Evolutionary conservation across 2,113 vertebrate species (phyloP).

Genomic region (Lepus timidus): DNA sequence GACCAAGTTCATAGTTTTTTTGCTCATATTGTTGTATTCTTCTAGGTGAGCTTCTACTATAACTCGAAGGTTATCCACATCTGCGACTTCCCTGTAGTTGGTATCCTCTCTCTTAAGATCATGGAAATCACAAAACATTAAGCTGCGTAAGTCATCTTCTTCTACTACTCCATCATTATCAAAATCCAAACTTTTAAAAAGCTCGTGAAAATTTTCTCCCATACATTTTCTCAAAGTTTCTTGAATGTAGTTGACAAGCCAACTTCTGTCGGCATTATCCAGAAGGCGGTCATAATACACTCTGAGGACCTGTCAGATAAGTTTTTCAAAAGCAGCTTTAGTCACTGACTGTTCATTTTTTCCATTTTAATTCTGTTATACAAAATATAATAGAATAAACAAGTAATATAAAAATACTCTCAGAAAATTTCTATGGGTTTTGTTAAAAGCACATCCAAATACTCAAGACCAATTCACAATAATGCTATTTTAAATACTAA

Average conservation of each 20-base stretch:
- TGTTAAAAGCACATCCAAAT: conserved; percentile 7
- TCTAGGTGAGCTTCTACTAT: conserved; percentile 93
- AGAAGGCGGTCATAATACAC: conserved; percentile 96
- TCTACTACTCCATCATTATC: conserved; percentile 90
- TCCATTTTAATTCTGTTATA: background rate
- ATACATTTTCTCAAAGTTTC: conserved; percentile 87
- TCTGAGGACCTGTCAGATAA: conserved; percentile 90
- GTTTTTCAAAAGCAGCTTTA: conserved; percentile 41
- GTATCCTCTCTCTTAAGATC: conserved; percentile 92
- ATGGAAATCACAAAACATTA: conserved; percentile 97
- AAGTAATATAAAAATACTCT: background rate
- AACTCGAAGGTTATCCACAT: conserved; percentile 88
- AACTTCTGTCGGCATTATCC: conserved; percentile 90
- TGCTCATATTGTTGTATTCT: conserved; percentile 94
- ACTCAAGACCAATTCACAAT: background rate
- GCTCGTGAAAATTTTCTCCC: conserved; percentile 91
- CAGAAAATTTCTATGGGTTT: background rate
- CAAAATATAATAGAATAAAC: background rate
- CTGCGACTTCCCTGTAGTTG: conserved; percentile 91
- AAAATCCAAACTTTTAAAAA: conserved; percentile 92
- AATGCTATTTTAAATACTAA: conserved; percentile 51
- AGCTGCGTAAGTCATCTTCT: conserved; percentile 94
- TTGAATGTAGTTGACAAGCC: conserved; percentile 91
- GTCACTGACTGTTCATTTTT: background rate
- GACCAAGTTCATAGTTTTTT: conserved; percentile 94